Evolutionary conservation across 2,888 invertebrate species (phyloP), one percentile per base, ranked within the genome.

Genomic region (Ichneumon xanthorius): DNA sequence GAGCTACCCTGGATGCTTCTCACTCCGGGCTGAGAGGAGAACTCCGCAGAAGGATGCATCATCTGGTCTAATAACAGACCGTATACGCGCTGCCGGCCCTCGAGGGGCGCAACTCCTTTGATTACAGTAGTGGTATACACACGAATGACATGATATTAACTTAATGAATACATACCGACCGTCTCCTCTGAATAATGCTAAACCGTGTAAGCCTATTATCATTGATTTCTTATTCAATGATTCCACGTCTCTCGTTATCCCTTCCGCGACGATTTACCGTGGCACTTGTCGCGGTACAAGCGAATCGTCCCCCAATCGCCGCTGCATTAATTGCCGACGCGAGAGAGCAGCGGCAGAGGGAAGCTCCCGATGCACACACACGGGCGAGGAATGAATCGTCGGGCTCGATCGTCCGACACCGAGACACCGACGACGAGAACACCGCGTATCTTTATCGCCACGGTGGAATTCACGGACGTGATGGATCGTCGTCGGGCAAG

Each of bases 401-500:
- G 73, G 19, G 33, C 50, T 65, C 75, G 63, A 65, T 63, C 50
- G 63, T 76, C 63, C 19, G 76, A 53, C 65, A 53, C 40, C 50
- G n/a, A n/a, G 76, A 65, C 50, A 65, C 40, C 53, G n/a, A 65
- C 48, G 68, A 63, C 73, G 63, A 58, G 78, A 76, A 55, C 53
- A 55, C 68, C 79, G 81, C 55, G 80, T 87, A 87, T 85, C 85
- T 86, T 87, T 82, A 84, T 89, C 90, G 89, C 88, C 33, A 77
- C 89, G 87, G 65, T 77, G 88, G 89, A 89, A 90, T 91, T 90
- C 87, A 88, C 88, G 87, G 76, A 88, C 89, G 89, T 89, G 90
- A 90, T 88, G 90, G 88, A 90, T 90, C 88, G 90, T 82, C 86
- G 87, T 85, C 63, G 48, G 79, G 61, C 65, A n/a, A 63, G 45